Evolutionary conservation across 1,140 invertebrate genomes (phyloP).

Genomic region (Nebria ingens): DNA sequence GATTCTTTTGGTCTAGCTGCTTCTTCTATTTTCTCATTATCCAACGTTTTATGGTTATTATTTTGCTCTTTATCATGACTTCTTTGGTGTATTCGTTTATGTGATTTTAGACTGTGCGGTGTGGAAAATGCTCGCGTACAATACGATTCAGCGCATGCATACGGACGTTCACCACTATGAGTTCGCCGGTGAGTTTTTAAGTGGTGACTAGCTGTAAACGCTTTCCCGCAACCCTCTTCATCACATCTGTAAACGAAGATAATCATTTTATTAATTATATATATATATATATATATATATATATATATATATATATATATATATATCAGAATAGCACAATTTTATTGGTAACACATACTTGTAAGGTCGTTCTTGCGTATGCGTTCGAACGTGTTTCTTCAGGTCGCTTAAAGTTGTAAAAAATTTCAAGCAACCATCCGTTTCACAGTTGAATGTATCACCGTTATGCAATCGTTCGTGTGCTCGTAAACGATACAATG

Average conservation of each 20-base stretch:
- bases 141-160: constrained; percentile 57
- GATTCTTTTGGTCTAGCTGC: neutral
- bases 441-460: constrained; percentile 88
- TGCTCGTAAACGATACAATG: constrained; percentile 82
- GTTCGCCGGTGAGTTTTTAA: constrained; percentile 75
- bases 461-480: constrained; percentile 89
- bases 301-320: too few species aligned
- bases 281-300: too few species aligned
- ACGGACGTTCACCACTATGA: constrained; percentile 65
- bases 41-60: constrained; percentile 15
- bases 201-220: constrained; percentile 89
- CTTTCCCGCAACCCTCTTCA: constrained; percentile 76
- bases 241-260: constrained; percentile 63
- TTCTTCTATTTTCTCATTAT: neutral
- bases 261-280: too few species aligned
- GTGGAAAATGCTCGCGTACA: constrained; percentile 67
- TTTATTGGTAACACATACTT: constrained; percentile 56
- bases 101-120: constrained; percentile 68
- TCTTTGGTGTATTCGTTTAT: constrained; percentile 53
- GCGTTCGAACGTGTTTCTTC: constrained; percentile 85
- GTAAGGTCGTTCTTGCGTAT: constrained; percentile 87
- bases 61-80: constrained; percentile 26
- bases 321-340: too few species aligned
- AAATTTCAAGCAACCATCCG: constrained; percentile 74
- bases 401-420: constrained; percentile 91